Conservation (phyloP, 2,888 invertebrate genomes). For the Aricia artaxerxes region DNA sequence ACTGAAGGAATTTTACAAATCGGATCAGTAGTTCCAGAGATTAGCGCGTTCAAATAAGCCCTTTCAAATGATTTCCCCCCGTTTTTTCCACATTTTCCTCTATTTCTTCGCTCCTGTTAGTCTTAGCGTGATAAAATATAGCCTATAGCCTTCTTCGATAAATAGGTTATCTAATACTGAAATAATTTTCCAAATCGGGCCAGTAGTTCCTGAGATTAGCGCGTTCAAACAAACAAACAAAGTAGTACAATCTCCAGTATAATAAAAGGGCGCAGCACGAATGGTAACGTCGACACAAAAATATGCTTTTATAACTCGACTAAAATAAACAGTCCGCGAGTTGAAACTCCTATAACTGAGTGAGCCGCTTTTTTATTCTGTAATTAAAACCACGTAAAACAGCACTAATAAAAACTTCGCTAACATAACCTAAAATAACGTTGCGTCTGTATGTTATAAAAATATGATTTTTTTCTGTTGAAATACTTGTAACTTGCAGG, state of each 20-base stretch:
- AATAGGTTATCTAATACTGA: too few relatives aligned
- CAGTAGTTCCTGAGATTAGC: too few relatives aligned
- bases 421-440: neutral
- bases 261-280: neutral
- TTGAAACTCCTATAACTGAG: neutral
- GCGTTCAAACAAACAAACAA: too few relatives aligned
- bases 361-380: neutral
- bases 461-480: neutral
- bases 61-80: too few relatives aligned
- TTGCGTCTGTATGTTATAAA: neutral
- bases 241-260: neutral
- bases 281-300: neutral
- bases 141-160: too few relatives aligned
- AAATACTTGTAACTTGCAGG: neutral
- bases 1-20: too few relatives aligned
- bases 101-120: too few relatives aligned
- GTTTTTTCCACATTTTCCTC: too few relatives aligned
- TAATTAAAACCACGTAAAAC: constrained; percentile 2
- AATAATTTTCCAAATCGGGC: too few relatives aligned
- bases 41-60: too few relatives aligned
- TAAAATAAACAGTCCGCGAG: constrained; percentile 5
- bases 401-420: constrained; percentile 12
- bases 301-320: neutral
- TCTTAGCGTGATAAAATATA: too few relatives aligned
- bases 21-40: too few relatives aligned